phyloP scores from a whole-genome alignment of 2,797 vertebrate species.

The Eurystomus glaucurus region DNA sequence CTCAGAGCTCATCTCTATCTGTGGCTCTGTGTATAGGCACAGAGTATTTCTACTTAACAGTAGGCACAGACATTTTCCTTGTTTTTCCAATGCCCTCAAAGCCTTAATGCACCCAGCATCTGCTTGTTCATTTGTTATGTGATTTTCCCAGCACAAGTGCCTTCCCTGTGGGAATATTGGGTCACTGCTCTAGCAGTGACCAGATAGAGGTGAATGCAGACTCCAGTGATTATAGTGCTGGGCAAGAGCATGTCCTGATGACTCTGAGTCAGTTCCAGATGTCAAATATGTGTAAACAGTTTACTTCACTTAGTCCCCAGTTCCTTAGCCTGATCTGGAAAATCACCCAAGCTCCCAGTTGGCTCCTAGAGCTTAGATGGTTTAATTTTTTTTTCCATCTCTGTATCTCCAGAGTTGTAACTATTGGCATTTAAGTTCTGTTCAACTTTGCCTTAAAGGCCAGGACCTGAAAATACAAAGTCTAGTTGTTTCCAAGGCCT shows the following conservation, averaged over 20 bases:
- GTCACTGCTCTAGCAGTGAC: background rate
- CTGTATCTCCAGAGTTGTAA: background rate
- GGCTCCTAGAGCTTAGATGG: background rate
- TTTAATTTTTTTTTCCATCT: background rate
- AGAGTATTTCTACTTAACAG: background rate
- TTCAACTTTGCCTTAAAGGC: background rate
- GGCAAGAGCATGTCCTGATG: background rate
- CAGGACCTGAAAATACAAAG: background rate
- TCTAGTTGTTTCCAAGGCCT: background rate
- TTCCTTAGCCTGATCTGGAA: background rate
- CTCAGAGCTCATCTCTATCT: background rate
- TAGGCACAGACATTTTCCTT: background rate
- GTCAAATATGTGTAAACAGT: background rate
- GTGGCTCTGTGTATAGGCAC: background rate
- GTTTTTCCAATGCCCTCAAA: background rate
- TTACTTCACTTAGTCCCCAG: background rate
- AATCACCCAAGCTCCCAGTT: background rate
- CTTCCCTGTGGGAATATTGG: background rate
- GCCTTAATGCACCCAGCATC: background rate
- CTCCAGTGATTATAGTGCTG: background rate
- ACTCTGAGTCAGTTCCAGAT: background rate
- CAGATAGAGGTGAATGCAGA: background rate
- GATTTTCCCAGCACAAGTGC: background rate
- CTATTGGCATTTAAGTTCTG: background rate
- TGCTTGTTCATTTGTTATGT: background rate